Conservation (phyloP, 2,797 vertebrate species). For the Alosa sapidissima region DNA sequence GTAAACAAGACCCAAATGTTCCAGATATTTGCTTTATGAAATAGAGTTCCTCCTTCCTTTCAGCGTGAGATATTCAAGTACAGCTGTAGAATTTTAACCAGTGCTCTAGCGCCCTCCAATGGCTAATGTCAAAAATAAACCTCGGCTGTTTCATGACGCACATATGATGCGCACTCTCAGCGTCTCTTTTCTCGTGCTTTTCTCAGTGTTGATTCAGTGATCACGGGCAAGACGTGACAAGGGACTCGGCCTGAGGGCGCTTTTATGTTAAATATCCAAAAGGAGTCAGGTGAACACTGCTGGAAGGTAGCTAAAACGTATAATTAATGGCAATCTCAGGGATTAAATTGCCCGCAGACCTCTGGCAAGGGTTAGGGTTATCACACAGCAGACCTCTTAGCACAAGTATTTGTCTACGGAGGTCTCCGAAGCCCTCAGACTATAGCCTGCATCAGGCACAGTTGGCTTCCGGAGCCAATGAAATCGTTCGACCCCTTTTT, state of each 20-base stretch:
- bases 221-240: neutral
- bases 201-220: neutral
- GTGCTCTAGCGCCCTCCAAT: neutral
- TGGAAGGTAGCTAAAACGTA: neutral
- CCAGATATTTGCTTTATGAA: constrained; percentile 6
- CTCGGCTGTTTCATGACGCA: neutral
- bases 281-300: neutral
- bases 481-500: neutral
- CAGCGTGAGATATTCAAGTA: neutral
- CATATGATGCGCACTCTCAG: neutral
- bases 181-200: neutral
- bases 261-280: neutral
- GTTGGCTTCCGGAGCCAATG: neutral
- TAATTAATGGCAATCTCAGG: neutral
- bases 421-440: neutral
- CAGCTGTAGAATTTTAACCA: neutral
- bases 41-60: neutral
- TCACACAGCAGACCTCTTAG: neutral
- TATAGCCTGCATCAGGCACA: neutral
- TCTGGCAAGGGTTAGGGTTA: neutral
- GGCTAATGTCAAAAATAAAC: neutral
- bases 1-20: constrained; percentile 16
- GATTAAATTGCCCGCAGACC: neutral
- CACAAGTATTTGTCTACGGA: neutral
- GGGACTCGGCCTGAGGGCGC: neutral